phyloP scores from a whole-genome alignment of 2,888 invertebrate genomes.

The Cheilosia urbana region DNA sequence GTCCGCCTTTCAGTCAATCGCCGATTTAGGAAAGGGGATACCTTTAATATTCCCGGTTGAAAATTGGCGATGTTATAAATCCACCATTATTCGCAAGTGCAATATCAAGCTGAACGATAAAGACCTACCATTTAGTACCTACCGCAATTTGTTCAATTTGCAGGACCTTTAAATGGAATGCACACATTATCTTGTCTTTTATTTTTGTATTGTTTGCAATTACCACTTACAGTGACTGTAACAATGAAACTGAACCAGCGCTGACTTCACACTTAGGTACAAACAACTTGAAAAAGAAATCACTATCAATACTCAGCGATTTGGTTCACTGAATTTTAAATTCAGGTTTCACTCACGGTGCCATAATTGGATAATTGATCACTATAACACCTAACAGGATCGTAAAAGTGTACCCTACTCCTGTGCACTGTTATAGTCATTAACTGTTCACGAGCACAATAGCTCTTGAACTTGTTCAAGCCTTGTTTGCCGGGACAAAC shows the following conservation, averaged over 20 bases:
- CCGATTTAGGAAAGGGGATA: too few relatives aligned
- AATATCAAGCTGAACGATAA: too few relatives aligned
- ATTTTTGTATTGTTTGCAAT: background rate
- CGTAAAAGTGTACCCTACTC: background rate
- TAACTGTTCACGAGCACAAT: background rate
- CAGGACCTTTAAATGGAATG: too few relatives aligned
- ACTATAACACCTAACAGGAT: background rate
- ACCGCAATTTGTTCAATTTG: too few relatives aligned
- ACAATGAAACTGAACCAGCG: background rate
- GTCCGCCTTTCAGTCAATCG: too few relatives aligned
- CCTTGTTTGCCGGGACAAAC: background rate
- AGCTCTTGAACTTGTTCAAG: slow-evolving; percentile 45
- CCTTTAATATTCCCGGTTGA: too few relatives aligned
- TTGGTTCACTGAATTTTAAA: slow-evolving; percentile 47
- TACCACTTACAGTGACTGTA: background rate
- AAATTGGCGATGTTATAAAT: too few relatives aligned
- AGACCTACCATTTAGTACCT: too few relatives aligned
- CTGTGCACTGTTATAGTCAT: background rate
- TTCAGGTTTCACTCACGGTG: slow-evolving; percentile 2
- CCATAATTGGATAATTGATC: background rate
- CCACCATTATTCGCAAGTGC: too few relatives aligned
- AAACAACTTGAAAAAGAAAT: background rate
- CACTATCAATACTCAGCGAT: slow-evolving; percentile 4
- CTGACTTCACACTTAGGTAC: background rate
- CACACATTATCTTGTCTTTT: too few relatives aligned